phyloP scores from a whole-genome alignment of 2,888 invertebrate species.

The Steinernema carpocapsae region DNA sequence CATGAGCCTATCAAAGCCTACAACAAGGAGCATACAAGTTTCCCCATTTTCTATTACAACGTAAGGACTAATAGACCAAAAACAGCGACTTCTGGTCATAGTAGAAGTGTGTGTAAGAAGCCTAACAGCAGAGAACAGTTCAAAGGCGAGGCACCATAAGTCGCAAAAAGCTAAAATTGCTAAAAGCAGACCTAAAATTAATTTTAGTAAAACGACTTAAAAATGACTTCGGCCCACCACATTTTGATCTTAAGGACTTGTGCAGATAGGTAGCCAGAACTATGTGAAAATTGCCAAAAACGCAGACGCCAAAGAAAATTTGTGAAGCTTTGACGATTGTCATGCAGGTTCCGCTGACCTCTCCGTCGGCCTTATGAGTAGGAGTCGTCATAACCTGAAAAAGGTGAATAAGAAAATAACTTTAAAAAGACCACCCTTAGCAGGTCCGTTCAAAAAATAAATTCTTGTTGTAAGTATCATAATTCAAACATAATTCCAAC shows the following conservation, averaged over 20 bases:
- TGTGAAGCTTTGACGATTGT: not conserved
- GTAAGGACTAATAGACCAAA: constrained; percentile 25
- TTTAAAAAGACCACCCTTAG: too few species aligned
- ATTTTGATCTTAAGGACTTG: not conserved
- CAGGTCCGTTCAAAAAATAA: too few species aligned
- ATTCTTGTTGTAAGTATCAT: too few species aligned
- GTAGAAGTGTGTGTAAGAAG: not conserved
- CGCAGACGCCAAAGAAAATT: constrained; percentile 6
- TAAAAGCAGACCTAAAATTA: not conserved
- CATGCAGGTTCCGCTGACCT: not conserved
- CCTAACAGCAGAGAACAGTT: constrained; percentile 5
- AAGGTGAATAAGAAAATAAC: too few species aligned
- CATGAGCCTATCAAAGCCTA: constrained; percentile 9
- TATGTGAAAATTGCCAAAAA: not conserved
- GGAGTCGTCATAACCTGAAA: too few species aligned
- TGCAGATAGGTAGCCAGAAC: not conserved
- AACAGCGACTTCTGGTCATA: constrained; percentile 8
- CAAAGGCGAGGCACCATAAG: constrained; percentile 2
- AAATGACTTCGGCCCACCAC: not conserved
- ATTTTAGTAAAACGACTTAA: not conserved
- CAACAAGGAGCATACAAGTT: not conserved
- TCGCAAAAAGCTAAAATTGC: not conserved
- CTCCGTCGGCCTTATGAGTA: constrained; percentile 5
- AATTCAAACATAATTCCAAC: too few species aligned
- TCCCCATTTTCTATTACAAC: not conserved